These are phyloP conservation scores for Halesus radiatus DNA, from an alignment of 1,140 invertebrate genomes.

Conservation along the genomic window DNA sequence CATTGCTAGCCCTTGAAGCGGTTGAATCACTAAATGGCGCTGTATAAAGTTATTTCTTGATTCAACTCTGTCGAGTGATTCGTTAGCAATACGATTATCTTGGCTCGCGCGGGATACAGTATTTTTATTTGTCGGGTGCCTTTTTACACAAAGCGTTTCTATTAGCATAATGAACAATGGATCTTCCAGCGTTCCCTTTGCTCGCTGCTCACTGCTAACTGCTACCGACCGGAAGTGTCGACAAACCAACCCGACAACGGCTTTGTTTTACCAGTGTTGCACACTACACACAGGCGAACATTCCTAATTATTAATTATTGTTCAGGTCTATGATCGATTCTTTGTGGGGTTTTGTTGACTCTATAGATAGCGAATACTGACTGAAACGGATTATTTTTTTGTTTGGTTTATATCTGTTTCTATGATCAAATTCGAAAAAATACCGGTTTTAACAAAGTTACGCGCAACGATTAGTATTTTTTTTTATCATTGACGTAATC, in stretches of 20 bases:
- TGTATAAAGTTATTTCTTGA: not conserved
- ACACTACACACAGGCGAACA: not conserved
- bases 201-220: not conserved
- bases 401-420: too few species aligned
- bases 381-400: too few species aligned
- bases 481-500: too few species aligned
- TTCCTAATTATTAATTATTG: not conserved
- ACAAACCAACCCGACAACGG: not conserved
- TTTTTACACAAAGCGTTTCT: slow-evolving; percentile 36
- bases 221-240: slow-evolving; percentile 20
- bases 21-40: too few species aligned
- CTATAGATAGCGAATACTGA: too few species aligned
- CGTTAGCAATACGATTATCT: slow-evolving; percentile 22
- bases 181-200: slow-evolving; percentile 2
- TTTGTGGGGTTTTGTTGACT: too few species aligned
- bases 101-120: slow-evolving; percentile 22
- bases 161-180: slow-evolving; percentile 38
- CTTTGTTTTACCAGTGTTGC: slow-evolving; percentile 29
- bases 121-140: not conserved
- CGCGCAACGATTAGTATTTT: too few species aligned
- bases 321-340: not conserved
- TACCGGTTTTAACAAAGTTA: too few species aligned
- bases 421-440: too few species aligned
- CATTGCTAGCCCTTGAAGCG: too few species aligned
- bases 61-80: not conserved